Evolutionary conservation across 2,113 vertebrate species (phyloP).

Genomic region (Vulpes ferrilata): DNA sequence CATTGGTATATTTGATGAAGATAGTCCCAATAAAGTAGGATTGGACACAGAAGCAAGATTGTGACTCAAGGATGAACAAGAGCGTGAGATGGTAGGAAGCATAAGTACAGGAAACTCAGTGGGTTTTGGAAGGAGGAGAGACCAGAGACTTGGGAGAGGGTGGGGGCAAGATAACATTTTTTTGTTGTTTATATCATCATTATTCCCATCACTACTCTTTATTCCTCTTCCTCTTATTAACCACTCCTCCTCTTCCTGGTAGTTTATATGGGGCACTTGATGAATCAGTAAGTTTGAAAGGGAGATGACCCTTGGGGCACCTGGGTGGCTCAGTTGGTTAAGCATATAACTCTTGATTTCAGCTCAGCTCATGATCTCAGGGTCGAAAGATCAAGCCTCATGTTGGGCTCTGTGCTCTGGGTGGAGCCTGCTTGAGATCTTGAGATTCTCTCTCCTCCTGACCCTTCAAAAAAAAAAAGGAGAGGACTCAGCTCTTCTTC

Average conservation of each 20-base stretch:
- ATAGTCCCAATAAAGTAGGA: neutral
- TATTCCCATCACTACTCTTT: rapidly evolving
- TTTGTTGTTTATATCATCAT: neutral
- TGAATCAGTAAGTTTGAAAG: neutral
- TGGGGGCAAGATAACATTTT: neutral
- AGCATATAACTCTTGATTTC: neutral
- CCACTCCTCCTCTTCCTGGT: neutral
- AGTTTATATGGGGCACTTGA: neutral
- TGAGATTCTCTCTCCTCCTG: neutral
- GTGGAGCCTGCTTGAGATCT: neutral
- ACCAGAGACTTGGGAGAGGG: neutral
- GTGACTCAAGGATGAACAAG: neutral
- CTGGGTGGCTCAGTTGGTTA: neutral
- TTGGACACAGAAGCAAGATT: neutral
- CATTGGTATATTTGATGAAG: neutral
- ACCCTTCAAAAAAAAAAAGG: neutral
- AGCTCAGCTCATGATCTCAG: neutral
- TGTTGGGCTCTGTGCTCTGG: neutral
- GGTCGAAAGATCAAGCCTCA: neutral
- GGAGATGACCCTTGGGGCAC: neutral
- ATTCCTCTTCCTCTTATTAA: neutral
- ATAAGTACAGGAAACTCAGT: neutral
- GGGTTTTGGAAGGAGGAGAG: neutral
- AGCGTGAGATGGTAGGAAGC: neutral
- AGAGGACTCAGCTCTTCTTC: neutral